These are phyloP conservation scores for Argyrosomus japonicus DNA, from an alignment of 2,113 vertebrate genomes.

Conservation along the genomic window DNA sequence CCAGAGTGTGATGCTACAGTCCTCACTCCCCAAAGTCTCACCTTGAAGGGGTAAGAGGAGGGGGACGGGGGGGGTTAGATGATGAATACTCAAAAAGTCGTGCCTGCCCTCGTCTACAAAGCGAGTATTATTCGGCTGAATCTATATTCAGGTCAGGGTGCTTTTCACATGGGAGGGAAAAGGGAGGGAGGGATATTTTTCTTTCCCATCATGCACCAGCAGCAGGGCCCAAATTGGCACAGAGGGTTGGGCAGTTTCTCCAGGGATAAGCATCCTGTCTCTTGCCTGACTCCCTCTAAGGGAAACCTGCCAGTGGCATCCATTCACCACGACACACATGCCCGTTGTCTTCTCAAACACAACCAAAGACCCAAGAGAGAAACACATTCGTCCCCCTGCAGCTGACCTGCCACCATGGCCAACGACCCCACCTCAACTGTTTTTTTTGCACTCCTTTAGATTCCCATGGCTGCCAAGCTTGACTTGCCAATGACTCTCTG, in stretches of 20 bases:
- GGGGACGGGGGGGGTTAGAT: slow-evolving; percentile 47
- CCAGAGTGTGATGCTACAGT: slow-evolving; percentile 57
- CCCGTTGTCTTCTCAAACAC: slow-evolving; percentile 50
- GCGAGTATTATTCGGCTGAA: slow-evolving; percentile 65
- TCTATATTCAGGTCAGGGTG: slow-evolving; percentile 85
- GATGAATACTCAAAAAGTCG: slow-evolving; percentile 68
- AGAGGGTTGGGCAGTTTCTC: slow-evolving; percentile 76
- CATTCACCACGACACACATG: slow-evolving; percentile 50
- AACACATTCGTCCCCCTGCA: background rate
- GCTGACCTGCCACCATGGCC: slow-evolving; percentile 50
- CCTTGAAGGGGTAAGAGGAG: slow-evolving; percentile 58
- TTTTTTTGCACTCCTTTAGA: slow-evolving; percentile 30
- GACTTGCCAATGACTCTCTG: slow-evolving; percentile 55
- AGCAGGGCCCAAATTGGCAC: slow-evolving; percentile 82
- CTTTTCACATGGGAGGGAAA: slow-evolving; percentile 62
- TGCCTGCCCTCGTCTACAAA: slow-evolving; percentile 56
- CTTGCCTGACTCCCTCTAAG: slow-evolving; percentile 67
- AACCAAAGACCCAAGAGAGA: slow-evolving; percentile 37
- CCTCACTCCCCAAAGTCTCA: slow-evolving; percentile 62
- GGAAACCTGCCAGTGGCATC: slow-evolving; percentile 65
- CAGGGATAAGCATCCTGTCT: slow-evolving; percentile 76
- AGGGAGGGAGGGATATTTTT: slow-evolving; percentile 72
- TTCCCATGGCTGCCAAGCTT: slow-evolving; percentile 50
- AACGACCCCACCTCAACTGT: slow-evolving; percentile 28
- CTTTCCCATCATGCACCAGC: slow-evolving; percentile 82